These are phyloP conservation scores for Aspidiotus rigidus DNA, from an alignment of 2,888 invertebrate genomes.

Conservation along the genomic window DNA sequence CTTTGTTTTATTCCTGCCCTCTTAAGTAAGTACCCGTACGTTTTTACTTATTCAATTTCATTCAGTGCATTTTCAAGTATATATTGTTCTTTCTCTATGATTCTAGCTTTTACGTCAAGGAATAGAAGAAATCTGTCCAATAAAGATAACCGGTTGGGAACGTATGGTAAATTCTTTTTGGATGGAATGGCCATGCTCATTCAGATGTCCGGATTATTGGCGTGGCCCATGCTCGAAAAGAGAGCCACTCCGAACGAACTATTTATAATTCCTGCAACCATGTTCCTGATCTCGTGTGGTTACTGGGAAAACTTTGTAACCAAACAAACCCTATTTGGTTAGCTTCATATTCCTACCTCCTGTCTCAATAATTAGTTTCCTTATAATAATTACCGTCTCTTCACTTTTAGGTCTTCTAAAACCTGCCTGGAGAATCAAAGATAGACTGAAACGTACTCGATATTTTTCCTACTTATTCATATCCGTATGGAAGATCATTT, in stretches of 20 bases:
- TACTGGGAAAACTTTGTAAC: constrained; percentile 99
- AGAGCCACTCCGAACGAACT: constrained; percentile 57
- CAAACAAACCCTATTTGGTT: constrained; percentile 70
- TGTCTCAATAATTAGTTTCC: background rate
- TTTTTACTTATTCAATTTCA: background rate
- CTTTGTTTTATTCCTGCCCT: constrained; percentile 79
- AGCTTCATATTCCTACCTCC: constrained; percentile 37
- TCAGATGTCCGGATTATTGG: constrained; percentile 81
- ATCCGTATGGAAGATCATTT: constrained; percentile 79
- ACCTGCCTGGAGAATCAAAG: constrained; percentile 65
- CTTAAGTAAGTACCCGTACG: constrained; percentile 43
- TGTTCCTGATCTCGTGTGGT: constrained; percentile 77
- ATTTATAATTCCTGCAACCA: constrained; percentile 69
- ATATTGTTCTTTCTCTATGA: constrained; percentile 39
- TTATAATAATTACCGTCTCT: constrained; percentile 33
- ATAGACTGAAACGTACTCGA: constrained; percentile 65
- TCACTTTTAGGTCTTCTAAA: constrained; percentile 56
- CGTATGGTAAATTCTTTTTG: constrained; percentile 56
- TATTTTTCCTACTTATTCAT: constrained; percentile 86
- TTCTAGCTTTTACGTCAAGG: constrained; percentile 62
- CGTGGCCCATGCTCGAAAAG: constrained; percentile 78
- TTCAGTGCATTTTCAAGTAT: background rate
- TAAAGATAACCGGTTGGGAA: constrained; percentile 40
- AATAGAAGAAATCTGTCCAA: constrained; percentile 58
- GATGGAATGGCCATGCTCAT: constrained; percentile 78